Base-by-base conservation (phyloP, 2,113 vertebrate species). In the Triplophysa siluroides region DNA sequence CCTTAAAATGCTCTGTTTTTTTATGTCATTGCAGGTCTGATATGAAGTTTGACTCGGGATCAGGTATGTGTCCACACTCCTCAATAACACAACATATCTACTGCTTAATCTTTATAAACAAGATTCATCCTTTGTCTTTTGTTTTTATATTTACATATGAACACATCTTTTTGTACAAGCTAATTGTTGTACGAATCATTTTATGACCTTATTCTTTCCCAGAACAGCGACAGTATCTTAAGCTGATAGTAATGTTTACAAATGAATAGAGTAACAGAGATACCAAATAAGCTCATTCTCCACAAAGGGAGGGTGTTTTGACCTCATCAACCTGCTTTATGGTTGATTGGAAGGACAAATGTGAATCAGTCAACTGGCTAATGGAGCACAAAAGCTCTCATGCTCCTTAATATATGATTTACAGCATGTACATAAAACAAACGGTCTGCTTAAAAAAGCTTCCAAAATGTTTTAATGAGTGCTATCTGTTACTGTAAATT, bases 31-130 rank as follows among this genome's bases (percentile, higher is more conserved):
- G 18, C 84, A 98, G 98, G 89, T 98, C 98, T 64, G 92, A 91
- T 88, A 95, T 93, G 67, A 99, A 99, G 91, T 99, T 96, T 93
- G 96, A 98, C 92, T 98, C 98, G 1, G 94, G 94, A 84, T 99
- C 98, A 93, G 98, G 98, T 98, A 93, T 90, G 95, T 92, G 54
- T 82, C 61, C 43, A 18, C 12, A 56, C n/a, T 12, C 11, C 4
- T 29, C n/a, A 60, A 8, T 66, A 19, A 45, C 29, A 56, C 16
- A 45, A 21, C 24, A 13, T 26, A 21, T 41, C 52, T 52, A 7
- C 0, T 38, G 8, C 33, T 38, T 1, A 38, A 45, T 45, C 43
- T 11, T 9, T 45, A 12, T 45, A 45, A 45, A 45, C 43, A 45
- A 45, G 2, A 45, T 45, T 2, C 43, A 45, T 8, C 8, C 8